These are phyloP conservation scores for Ciona savignyi DNA, from an alignment of 23 tunicate genomes.

Conservation along the genomic window DNA sequence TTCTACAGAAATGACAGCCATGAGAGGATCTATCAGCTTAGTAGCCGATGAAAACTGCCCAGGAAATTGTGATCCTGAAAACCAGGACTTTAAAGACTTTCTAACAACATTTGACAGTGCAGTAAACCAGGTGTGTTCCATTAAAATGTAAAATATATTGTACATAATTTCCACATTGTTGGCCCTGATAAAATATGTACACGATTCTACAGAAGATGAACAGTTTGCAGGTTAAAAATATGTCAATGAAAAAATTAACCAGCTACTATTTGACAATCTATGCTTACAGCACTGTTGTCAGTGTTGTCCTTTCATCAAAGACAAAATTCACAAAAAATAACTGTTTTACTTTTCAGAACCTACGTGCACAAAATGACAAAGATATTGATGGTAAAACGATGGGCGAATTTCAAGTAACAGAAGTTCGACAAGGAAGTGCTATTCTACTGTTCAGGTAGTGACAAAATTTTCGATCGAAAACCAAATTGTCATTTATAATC, in stretches of 20 bases:
- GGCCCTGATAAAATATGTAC: too few species aligned
- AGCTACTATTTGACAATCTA: background rate
- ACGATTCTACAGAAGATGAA: too few species aligned
- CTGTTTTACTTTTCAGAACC: conserved; percentile 15
- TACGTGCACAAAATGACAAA: conserved; percentile 20
- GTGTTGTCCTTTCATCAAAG: background rate
- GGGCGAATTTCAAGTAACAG: conserved; percentile 27
- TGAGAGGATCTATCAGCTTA: conserved; percentile 41
- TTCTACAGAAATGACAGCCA: conserved; percentile 45
- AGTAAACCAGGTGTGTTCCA: conserved; percentile 29
- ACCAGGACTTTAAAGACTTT: conserved; percentile 20
- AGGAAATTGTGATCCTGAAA: conserved; percentile 41
- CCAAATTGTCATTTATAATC: too few species aligned
- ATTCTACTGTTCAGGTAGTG: conserved; percentile 42
- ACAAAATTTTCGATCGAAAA: background rate
- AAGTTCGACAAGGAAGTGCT: conserved; percentile 46
- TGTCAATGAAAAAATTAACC: too few species aligned
- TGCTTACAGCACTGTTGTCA: background rate
- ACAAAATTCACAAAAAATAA: background rate
- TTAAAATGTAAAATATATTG: too few species aligned
- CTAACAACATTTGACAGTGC: conserved; percentile 16
- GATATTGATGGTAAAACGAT: conserved; percentile 27
- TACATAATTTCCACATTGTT: too few species aligned
- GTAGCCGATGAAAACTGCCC: conserved; percentile 60
- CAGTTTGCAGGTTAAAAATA: too few species aligned